Conservation (phyloP, 2,797 vertebrate species). For the Crenuchus spilurus region DNA sequence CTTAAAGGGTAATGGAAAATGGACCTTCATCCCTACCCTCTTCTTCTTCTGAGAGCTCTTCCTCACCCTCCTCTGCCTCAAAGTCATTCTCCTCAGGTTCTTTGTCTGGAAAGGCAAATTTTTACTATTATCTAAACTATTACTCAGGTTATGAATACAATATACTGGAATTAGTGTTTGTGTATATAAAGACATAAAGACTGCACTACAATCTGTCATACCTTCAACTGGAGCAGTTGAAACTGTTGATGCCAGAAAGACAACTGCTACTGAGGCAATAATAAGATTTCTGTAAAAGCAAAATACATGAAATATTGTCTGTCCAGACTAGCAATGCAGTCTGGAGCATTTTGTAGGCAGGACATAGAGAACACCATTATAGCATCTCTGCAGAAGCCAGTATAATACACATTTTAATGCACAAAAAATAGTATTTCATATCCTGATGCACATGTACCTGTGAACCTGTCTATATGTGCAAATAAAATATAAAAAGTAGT, state of each 20-base stretch:
- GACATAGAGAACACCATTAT: not conserved
- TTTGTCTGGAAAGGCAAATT: slow-evolving; percentile 67
- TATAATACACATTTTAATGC: not conserved
- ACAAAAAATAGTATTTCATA: not conserved
- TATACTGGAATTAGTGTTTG: too few relatives aligned
- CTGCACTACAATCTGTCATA: too few relatives aligned
- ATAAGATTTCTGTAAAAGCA: slow-evolving; percentile 70
- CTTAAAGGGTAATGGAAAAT: slow-evolving; percentile 1
- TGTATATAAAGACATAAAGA: too few relatives aligned
- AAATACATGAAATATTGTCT: slow-evolving; percentile 1
- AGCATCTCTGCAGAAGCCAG: not conserved
- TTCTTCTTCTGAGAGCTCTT: slow-evolving; percentile 80
- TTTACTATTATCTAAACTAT: not conserved
- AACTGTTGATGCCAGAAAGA: slow-evolving; percentile 64
- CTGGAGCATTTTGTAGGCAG: not conserved
- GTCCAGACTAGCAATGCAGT: slow-evolving; percentile 15
- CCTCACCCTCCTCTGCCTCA: slow-evolving; percentile 73
- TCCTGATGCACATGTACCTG: not conserved
- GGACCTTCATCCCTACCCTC: slow-evolving; percentile 69
- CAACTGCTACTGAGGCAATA: slow-evolving; percentile 63
- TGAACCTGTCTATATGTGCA: not conserved
- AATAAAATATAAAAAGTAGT: not conserved
- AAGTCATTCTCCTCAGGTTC: slow-evolving; percentile 72
- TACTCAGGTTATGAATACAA: not conserved
- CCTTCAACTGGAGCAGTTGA: slow-evolving; percentile 77